These are phyloP conservation scores for Leptoteleia sp. DNA, from an alignment of 1,140 invertebrate species.

Conservation along the genomic window DNA sequence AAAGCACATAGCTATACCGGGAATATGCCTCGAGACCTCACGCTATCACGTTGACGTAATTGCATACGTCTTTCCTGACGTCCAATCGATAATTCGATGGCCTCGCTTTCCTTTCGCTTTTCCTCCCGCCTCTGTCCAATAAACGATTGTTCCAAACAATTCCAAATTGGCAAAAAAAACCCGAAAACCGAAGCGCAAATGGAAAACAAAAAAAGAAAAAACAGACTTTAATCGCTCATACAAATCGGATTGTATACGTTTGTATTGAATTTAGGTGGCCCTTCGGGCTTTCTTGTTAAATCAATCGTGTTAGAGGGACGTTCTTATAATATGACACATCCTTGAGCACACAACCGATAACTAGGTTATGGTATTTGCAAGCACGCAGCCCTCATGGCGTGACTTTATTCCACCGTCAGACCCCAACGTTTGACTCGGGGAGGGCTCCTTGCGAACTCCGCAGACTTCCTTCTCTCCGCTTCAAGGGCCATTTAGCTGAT, in stretches of 20 bases:
- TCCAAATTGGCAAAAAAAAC: too few relatives aligned
- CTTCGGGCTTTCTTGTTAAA: conserved; percentile 14
- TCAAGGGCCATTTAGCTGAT: conserved; percentile 61
- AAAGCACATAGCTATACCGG: conserved; percentile 52
- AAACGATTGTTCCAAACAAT: too few relatives aligned
- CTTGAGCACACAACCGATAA: conserved; percentile 58
- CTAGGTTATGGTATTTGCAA: conserved; percentile 66
- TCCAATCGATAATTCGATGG: conserved; percentile 55
- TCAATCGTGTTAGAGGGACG: conserved; percentile 27
- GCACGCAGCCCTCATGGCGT: conserved; percentile 57
- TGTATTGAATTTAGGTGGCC: conserved; percentile 4
- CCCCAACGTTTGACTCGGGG: conserved; percentile 27
- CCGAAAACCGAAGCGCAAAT: too few relatives aligned
- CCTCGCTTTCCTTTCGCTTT: conserved; percentile 1
- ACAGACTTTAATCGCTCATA: too few relatives aligned
- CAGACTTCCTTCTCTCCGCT: conserved; percentile 39
- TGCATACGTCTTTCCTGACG: conserved; percentile 56
- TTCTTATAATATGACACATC: conserved; percentile 61
- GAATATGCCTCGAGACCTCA: conserved; percentile 60
- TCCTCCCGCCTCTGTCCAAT: too few relatives aligned
- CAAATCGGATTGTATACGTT: conserved; percentile 15
- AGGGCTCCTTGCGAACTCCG: conserved; percentile 33
- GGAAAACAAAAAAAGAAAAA: too few relatives aligned
- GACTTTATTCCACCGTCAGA: conserved; percentile 56
- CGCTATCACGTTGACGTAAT: conserved; percentile 62